phyloP scores from a whole-genome alignment of 2,888 invertebrate genomes.

The Cordilura impudica region DNA sequence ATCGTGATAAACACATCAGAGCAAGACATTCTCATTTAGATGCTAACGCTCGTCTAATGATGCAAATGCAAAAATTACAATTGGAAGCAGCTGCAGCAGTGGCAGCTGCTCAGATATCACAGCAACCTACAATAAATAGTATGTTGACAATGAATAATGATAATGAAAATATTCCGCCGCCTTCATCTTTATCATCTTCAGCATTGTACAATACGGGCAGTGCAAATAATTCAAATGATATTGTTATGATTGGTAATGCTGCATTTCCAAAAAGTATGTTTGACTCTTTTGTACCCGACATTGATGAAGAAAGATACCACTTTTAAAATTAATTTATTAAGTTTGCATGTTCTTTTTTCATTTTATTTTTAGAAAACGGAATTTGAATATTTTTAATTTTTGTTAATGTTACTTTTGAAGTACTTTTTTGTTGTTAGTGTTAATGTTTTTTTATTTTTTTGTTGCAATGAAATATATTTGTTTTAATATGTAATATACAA shows the following conservation, averaged over 20 bases:
- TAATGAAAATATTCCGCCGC: conserved; percentile 37
- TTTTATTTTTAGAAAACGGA: background rate
- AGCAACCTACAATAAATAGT: conserved; percentile 29
- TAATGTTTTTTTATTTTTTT: background rate
- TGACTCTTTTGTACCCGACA: conserved; percentile 68
- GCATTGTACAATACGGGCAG: background rate
- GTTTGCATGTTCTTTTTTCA: conserved; percentile 4
- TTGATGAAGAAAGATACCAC: conserved; percentile 64
- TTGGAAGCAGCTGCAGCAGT: conserved; percentile 73
- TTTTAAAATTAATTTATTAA: conserved; percentile 41
- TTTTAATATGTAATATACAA: no score
- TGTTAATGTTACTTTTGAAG: no score
- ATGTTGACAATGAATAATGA: background rate
- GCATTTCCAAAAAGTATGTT: conserved; percentile 71
- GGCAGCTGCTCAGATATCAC: conserved; percentile 46
- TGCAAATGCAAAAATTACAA: conserved; percentile 76
- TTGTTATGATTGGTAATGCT: conserved; percentile 69
- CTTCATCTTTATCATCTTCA: no score
- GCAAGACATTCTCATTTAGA: conserved; percentile 79
- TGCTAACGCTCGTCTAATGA: conserved; percentile 75
- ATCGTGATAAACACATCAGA: conserved; percentile 80
- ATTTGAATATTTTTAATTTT: background rate
- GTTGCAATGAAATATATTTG: background rate
- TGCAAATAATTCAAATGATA: conserved; percentile 61
- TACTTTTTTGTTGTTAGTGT: background rate